Conservation (phyloP, 2,797 vertebrate genomes). For the Sebastes matsubarae region DNA sequence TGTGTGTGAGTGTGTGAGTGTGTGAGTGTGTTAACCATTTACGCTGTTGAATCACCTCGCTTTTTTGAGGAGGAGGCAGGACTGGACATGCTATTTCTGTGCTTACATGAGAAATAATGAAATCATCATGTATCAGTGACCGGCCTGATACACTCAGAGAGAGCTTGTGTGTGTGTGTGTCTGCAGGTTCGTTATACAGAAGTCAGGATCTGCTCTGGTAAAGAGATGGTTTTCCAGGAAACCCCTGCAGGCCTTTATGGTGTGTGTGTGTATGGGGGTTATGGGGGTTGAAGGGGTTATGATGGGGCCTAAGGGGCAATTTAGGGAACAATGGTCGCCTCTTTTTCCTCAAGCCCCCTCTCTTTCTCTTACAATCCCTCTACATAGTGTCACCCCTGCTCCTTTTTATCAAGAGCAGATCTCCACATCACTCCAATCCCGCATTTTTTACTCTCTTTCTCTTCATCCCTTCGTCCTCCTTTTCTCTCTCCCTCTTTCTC, state of each 20-base stretch:
- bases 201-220: conserved; percentile 51
- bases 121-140: conserved; percentile 6
- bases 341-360: conserved; percentile 48
- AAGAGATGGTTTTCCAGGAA: conserved; percentile 64
- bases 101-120: not conserved
- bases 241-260: conserved; percentile 63
- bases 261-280: conserved; percentile 25
- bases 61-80: not conserved
- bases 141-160: not conserved
- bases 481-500: conserved; percentile 10
- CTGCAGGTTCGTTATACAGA: conserved; percentile 35
- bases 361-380: conserved; percentile 39
- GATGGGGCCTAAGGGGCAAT: conserved; percentile 69
- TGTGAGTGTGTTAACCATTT: not conserved
- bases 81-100: not conserved
- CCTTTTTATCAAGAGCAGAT: conserved; percentile 47
- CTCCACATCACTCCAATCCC: conserved; percentile 32
- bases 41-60: not conserved
- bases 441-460: conserved; percentile 38
- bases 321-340: conserved; percentile 63
- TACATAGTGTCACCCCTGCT: conserved; percentile 50
- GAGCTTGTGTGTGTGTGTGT: not conserved
- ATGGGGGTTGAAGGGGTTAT: conserved; percentile 52
- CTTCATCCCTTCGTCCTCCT: conserved; percentile 34
- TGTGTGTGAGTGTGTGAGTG: not conserved